Evolutionary conservation across 2,113 vertebrate species (phyloP).

Genomic region (Platycercus adscitus): DNA sequence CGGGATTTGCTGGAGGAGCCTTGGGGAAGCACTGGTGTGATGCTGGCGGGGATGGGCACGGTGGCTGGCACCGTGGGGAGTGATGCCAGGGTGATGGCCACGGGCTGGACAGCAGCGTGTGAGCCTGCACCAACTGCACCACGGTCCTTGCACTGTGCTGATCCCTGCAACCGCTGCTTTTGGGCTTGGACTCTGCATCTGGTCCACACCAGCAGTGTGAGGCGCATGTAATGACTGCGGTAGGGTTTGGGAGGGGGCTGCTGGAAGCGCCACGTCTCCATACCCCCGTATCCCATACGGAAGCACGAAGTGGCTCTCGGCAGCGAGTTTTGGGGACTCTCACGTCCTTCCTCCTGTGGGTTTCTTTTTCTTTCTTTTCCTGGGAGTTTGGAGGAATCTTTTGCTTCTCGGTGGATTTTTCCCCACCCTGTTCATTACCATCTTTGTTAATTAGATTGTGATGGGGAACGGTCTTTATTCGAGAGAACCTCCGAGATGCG

Average conservation of each 20-base stretch:
- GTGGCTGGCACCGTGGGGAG: background rate
- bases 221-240: background rate
- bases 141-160: rapidly evolving
- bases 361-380: background rate
- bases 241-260: background rate
- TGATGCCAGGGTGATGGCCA: background rate
- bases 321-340: background rate
- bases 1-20: background rate
- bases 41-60: background rate
- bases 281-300: background rate
- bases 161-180: background rate
- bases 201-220: rapidly evolving
- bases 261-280: background rate
- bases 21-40: rapidly evolving
- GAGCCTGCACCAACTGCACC: background rate
- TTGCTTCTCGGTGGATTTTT: background rate
- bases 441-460: slow-evolving; percentile 66
- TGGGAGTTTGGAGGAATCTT: background rate
- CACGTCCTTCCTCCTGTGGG: background rate
- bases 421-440: background rate
- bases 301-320: rapidly evolving
- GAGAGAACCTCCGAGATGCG: background rate
- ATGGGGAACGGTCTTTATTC: slow-evolving; percentile 46
- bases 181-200: background rate
- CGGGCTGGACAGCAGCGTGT: too few species aligned